Percentiles rank a stretch among this genome's conserved stretches.
Evolutionary conservation across 2,113 vertebrate genomes (phyloP).

Genomic region (Suricata suricatta): DNA sequence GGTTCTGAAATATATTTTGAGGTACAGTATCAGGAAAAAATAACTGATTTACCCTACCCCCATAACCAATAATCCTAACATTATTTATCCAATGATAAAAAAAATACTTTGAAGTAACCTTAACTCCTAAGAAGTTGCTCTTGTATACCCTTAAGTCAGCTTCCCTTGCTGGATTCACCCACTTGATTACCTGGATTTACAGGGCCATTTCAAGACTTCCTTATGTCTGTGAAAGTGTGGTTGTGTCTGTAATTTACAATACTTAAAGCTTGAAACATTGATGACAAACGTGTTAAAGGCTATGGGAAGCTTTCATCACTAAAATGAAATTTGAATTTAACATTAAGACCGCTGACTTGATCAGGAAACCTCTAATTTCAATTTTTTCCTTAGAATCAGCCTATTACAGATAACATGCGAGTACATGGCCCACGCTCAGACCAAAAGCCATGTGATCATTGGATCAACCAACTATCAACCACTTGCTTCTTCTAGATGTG

Average conservation of each 20-base stretch:
- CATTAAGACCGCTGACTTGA: background rate
- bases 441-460: background rate
- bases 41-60: background rate
- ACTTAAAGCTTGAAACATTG: background rate
- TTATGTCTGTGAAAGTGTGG: background rate
- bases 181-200: background rate
- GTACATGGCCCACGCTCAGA: background rate
- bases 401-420: background rate
- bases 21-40: background rate
- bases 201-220: background rate
- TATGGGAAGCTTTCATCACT: background rate
- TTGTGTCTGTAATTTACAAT: background rate
- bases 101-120: background rate
- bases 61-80: background rate
- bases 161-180: background rate
- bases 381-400: background rate
- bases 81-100: background rate
- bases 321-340: constrained; percentile 37
- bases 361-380: constrained; percentile 7
- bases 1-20: background rate
- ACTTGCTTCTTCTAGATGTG: background rate
- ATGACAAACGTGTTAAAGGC: background rate
- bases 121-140: background rate
- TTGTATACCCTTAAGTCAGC: background rate
- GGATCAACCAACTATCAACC: background rate